phyloP scores from a whole-genome alignment of 2,888 invertebrate genomes.

The Nasonia oneida region DNA sequence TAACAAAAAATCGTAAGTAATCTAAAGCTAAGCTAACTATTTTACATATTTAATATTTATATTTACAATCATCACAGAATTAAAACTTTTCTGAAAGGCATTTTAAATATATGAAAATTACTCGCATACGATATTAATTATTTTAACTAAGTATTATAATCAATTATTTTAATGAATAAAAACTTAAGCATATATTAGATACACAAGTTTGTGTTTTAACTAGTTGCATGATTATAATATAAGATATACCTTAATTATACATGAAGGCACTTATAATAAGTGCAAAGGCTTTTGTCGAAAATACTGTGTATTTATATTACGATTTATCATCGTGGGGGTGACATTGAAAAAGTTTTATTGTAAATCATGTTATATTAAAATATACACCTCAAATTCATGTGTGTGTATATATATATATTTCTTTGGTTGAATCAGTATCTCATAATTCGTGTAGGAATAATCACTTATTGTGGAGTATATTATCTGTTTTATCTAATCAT shows the following conservation, averaged over 20 bases:
- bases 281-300: background rate
- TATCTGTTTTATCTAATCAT: background rate
- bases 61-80: constrained; percentile 58
- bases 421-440: constrained; percentile 6
- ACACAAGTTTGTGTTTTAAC: background rate
- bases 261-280: background rate
- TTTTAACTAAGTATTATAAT: background rate
- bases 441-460: background rate
- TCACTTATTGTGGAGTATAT: background rate
- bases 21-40: constrained; percentile 1
- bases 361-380: constrained; percentile 36
- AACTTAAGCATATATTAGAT: background rate
- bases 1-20: constrained; percentile 26
- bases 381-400: constrained; percentile 26
- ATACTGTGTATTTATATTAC: background rate
- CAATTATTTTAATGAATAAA: background rate
- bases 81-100: constrained; percentile 25
- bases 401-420: background rate
- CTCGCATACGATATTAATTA: background rate
- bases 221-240: background rate
- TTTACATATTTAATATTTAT: constrained; percentile 31
- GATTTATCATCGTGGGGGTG: background rate
- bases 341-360: constrained; percentile 18
- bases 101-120: constrained; percentile 39
- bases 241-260: constrained; percentile 25